phyloP scores from a whole-genome alignment of 2,797 vertebrate species.

The Remorina albescens region DNA sequence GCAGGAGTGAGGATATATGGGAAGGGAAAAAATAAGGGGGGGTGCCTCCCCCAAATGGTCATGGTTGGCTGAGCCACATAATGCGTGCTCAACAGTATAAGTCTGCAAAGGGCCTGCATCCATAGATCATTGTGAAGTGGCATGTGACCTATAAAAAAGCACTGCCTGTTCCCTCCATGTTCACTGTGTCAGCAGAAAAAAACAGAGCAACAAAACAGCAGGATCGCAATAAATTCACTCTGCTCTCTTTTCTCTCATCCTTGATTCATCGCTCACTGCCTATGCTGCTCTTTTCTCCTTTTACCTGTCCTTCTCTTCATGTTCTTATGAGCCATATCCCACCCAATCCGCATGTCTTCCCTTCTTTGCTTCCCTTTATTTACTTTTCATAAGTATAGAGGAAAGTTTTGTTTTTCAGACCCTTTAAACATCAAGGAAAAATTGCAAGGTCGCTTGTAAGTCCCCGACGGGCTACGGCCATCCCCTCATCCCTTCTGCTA shows the following conservation, averaged over 20 bases:
- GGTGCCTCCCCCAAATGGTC: slow-evolving; percentile 59
- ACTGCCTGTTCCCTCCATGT: slow-evolving; percentile 68
- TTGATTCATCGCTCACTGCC: slow-evolving; percentile 63
- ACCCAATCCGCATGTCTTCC: not conserved
- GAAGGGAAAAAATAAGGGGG: slow-evolving; percentile 16
- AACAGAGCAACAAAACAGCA: slow-evolving; percentile 73
- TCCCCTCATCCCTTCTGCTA: slow-evolving; percentile 76
- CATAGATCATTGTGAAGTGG: slow-evolving; percentile 85
- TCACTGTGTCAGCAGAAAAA: slow-evolving; percentile 83
- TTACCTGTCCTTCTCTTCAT: slow-evolving; percentile 38
- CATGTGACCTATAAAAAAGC: slow-evolving; percentile 84
- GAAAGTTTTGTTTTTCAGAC: not conserved
- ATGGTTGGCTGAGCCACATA: slow-evolving; percentile 76
- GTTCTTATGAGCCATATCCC: slow-evolving; percentile 28
- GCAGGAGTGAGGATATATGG: slow-evolving; percentile 42
- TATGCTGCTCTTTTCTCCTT: slow-evolving; percentile 36
- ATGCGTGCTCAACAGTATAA: slow-evolving; percentile 82
- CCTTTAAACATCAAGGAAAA: slow-evolving; percentile 43
- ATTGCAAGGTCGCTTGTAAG: slow-evolving; percentile 69
- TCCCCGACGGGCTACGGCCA: slow-evolving; percentile 55
- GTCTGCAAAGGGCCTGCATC: slow-evolving; percentile 74
- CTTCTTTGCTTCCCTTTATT: slow-evolving; percentile 14
- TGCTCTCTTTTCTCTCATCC: slow-evolving; percentile 57
- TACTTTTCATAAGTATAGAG: slow-evolving; percentile 19
- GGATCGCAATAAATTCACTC: slow-evolving; percentile 71